A percentile compares a stretch with the other conserved stretches of the same genome.
Evolutionary conservation across 1,140 invertebrate genomes (phyloP).

Genomic region (Drosophila subpulchrella): DNA sequence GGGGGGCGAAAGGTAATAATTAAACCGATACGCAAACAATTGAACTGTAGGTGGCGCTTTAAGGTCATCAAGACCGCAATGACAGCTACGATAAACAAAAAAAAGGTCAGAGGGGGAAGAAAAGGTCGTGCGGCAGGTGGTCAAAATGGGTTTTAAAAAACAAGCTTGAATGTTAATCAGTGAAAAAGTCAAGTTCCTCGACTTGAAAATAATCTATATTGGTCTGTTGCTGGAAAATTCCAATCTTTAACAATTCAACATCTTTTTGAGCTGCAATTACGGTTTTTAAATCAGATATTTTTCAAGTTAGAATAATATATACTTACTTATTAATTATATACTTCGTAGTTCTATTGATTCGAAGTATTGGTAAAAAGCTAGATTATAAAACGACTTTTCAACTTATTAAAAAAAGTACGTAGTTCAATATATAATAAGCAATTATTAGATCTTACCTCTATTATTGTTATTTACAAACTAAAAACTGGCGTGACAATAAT

Average conservation of each 20-base stretch:
- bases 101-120: slow-evolving; percentile 4
- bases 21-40: slow-evolving; percentile 79
- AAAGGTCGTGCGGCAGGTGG: slow-evolving; percentile 5
- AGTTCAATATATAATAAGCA: not conserved
- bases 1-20: slow-evolving; percentile 66
- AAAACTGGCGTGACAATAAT: slow-evolving; percentile 19
- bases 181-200: not conserved
- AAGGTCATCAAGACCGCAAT: slow-evolving; percentile 60
- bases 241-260: too few relatives aligned
- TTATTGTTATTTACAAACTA: not conserved
- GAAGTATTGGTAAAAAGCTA: not conserved
- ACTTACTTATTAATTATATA: too few relatives aligned
- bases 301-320: too few relatives aligned
- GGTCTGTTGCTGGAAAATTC: too few relatives aligned
- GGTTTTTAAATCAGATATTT: too few relatives aligned
- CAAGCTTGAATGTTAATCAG: slow-evolving; percentile 10
- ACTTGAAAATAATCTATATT: not conserved
- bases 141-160: slow-evolving; percentile 22
- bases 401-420: not conserved
- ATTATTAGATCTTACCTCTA: not conserved
- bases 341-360: too few relatives aligned
- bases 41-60: slow-evolving; percentile 67
- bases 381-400: not conserved
- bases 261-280: too few relatives aligned
- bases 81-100: slow-evolving; percentile 33